A percentile compares a stretch with the other conserved stretches of the same genome.
Evolutionary conservation across 1,140 invertebrate genomes (phyloP).

Genomic region (Trichogramma pretiosum): DNA sequence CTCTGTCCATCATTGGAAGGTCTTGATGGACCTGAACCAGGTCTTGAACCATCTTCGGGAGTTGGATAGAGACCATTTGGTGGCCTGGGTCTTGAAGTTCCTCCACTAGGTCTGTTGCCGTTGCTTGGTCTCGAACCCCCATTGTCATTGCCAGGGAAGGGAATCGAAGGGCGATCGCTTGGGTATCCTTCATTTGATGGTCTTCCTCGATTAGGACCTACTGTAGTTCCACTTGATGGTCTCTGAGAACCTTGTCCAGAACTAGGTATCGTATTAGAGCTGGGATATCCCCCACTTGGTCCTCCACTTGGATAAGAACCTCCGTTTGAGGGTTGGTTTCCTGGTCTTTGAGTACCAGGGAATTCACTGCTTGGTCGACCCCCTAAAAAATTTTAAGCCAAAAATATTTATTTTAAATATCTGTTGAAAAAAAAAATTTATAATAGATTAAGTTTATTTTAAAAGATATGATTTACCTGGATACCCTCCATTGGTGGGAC

Average conservation of each 20-base stretch:
- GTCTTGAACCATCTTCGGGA: background rate
- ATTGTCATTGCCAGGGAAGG: slow-evolving; percentile 17
- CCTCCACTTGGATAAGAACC: slow-evolving; percentile 25
- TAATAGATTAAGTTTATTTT: background rate
- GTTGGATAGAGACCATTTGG: background rate
- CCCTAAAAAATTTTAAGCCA: slow-evolving; percentile 16
- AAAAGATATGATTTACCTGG: slow-evolving; percentile 16
- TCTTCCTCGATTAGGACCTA: slow-evolving; percentile 21
- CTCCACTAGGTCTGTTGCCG: slow-evolving; percentile 14
- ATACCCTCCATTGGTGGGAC: slow-evolving; percentile 13
- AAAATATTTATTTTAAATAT: slow-evolving; percentile 1
- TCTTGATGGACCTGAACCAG: slow-evolving; percentile 9
- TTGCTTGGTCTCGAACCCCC: slow-evolving; percentile 22
- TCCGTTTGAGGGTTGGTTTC: slow-evolving; percentile 18
- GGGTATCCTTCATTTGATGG: slow-evolving; percentile 22
- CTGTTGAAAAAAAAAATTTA: background rate
- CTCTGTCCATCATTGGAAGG: slow-evolving; percentile 13
- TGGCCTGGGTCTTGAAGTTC: background rate
- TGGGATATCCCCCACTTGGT: slow-evolving; percentile 24
- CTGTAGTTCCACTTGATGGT: slow-evolving; percentile 18
- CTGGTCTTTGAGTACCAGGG: slow-evolving; percentile 16
- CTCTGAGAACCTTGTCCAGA: slow-evolving; percentile 21
- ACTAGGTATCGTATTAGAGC: slow-evolving; percentile 24
- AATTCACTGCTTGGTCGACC: slow-evolving; percentile 21
- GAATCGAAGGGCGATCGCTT: slow-evolving; percentile 16